Percentiles rank a stretch among this genome's conserved stretches.
These are phyloP conservation scores for Ecliptopera silaceata DNA, from an alignment of 2,888 invertebrate species.

Conservation along the genomic window DNA sequence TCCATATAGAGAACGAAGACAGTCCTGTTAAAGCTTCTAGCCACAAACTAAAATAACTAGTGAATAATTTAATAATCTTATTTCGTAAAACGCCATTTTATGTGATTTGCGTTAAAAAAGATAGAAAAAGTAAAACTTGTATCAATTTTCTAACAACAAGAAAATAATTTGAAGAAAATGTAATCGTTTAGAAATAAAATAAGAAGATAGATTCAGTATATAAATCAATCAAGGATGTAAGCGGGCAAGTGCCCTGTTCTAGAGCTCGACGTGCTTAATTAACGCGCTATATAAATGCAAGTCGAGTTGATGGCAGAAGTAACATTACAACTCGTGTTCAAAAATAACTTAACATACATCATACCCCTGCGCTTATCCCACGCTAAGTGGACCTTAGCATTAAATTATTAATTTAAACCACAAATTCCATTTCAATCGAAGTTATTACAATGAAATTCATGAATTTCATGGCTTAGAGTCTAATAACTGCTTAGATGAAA, in stretches of 20 bases:
- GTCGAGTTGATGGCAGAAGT: neutral
- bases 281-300: conserved; percentile 36
- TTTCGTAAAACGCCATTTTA: no score
- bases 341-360: neutral
- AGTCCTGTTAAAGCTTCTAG: no score
- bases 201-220: conserved; percentile 14
- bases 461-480: no score
- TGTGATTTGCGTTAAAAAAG: no score
- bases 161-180: neutral
- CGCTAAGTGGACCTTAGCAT: no score
- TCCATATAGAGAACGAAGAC: no score
- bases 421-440: no score
- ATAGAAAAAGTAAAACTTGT: neutral
- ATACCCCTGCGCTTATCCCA: neutral
- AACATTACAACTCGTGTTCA: neutral
- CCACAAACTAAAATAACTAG: no score
- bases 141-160: neutral
- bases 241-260: conserved; percentile 28
- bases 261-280: conserved; percentile 36
- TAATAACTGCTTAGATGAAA: no score
- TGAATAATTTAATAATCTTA: no score
- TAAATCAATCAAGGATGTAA: conserved; percentile 38
- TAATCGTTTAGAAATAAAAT: neutral
- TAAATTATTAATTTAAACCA: no score
- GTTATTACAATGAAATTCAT: no score